Base-by-base conservation (phyloP, 92 coral and sea anemone species). In the Diadumene lineata region DNA sequence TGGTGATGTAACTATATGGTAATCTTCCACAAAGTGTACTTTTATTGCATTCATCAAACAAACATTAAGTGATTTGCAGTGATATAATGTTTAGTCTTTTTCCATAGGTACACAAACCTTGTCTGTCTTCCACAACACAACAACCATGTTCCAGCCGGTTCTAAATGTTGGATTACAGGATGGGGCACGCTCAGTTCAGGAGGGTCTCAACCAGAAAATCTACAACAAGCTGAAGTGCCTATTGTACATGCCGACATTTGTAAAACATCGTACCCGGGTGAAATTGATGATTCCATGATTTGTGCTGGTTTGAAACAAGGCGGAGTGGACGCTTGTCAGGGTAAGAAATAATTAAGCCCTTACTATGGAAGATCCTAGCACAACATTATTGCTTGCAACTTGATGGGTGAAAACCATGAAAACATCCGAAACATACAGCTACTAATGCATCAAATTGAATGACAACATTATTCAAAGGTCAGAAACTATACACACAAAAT, bases 261-360 rank as follows among this genome's bases (percentile, higher is more conserved):
- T 34, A n/a, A 51, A 7, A 19, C 4, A 0, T 69, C 74, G 0
- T 77, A 77, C 28, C 53, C 74, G 2, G 34, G 46, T 17, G 7
- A 32, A 34, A 77, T 50, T 27, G 64, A 77, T 32, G 19, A 67
- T 15, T 43, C 82, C 11, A 77, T 77, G 82, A 24, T 77, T 0
- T 77, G 82, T 24, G 82, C 82, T 22, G 82, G 82, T 0, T 57
- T 77, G 21, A 16, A 68, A 11, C 65, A 66, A 30, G 82, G 82
- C 15, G 82, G 82, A 31, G 60, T 77, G 19, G 82, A 77, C 61
- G 73, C 82, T 22, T 77, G 82, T 43, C 82, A 77, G 67, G 82
- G 82, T 67, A 67, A 26, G 50, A 3, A 1, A 43, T 44, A 18
- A 66, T 64, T 64, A n/a, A n/a, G n/a, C n/a, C n/a, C n/a, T n/a